Evolutionary conservation across 2,888 invertebrate genomes (phyloP), one percentile per base, ranked within the genome.

Genomic region (Synanthedon andrenaeformis): DNA sequence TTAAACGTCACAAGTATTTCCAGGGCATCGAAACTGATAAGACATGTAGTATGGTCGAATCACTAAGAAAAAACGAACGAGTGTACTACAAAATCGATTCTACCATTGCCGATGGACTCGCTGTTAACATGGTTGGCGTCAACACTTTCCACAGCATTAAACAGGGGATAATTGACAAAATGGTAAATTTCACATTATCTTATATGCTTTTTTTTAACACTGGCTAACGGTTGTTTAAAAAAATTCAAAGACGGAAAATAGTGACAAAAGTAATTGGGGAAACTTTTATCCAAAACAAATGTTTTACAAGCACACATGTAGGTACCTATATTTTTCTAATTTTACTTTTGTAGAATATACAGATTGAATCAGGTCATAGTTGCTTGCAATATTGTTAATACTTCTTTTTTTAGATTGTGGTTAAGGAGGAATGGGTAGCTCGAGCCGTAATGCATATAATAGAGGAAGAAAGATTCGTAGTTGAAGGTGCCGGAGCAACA

Each of bases 401-500:
- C 35, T 35, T 35, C 35, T 10, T 35, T 10, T n/a, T 42, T 35
- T 61, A 90, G 90, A 84, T 93, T 52, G 91, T 94, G n/a, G 94
- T 96, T 0, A 92, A 91, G 76, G 95, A 93, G 80, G 94, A 95
- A 68, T 93, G 92, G 91, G 94, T 96, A 55, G 93, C 95, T 3
- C 89, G 95, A 60, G 92, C 94, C 2, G 93, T 96, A 52, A 85
- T 95, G 70, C 89, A 93, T 56, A 74, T 95, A 49, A 91, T 95
- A 0, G 96, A 96, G 77, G 86, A 91, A 58, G 96, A 96, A 72
- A 94, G 94, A 72, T 93, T 93, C 58, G 94, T 97, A 0, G 93
- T 96, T 0, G 97, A 97, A 81, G 97, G 97, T 0, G 95, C 94
- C 13, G 96, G 95, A 0, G 96, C 96, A 0, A 90, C 92, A 3